Evolutionary conservation across 2,888 invertebrate genomes (phyloP), one percentile per base, ranked within the genome.

Genomic region (Oscheius sp.): DNA sequence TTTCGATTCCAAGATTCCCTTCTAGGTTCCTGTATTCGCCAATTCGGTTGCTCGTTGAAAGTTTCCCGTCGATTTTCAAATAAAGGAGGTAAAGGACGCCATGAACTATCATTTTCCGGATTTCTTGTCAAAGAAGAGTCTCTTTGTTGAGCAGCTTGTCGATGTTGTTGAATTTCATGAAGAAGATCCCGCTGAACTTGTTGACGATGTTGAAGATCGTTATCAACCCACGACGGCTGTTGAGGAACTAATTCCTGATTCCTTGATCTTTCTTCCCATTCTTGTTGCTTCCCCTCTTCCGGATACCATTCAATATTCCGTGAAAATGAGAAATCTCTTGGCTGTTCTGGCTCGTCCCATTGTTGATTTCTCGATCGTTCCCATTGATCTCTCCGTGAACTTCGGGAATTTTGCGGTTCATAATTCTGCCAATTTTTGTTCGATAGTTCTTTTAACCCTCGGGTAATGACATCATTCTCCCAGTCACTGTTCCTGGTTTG

Each of bases 161-260:
- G 54, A 54, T 54, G 54, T 12, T 54, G 33, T 20, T 22, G 54
- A 17, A 54, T 54, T 20, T 54, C 54, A 9, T 54, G 54, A 8
- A 54, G 22, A 5, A 54, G 20, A 20, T 54, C 54, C 12, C 54
- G 9, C 33, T 54, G 54, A n/a, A 54, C 54, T 54, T 54, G 54
- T 33, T 54, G 54, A 20, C 54, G 54, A 30, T 54, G 33, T 33
- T 54, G 51, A 4, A 30, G 30, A n/a, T 51, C 20, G 2, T 51
- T n/a, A n/a, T 54, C 54, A 3, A 17, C 20, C 54, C 54, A 54
- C 6, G n/a, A n/a, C 24, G 47, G 47, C n/a, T n/a, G n/a, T 24
- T 47, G 17, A 47, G 47, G 20, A 47, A 22, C n/a, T n/a, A 47
- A 47, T 47, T 26, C 12, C 47, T 47, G 47, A 24, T 26, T 12